Percentiles rank a stretch among this genome's conserved stretches.
phyloP scores from a whole-genome alignment of 2,113 vertebrate genomes.

The Pseudolaguvia tuberculata region DNA sequence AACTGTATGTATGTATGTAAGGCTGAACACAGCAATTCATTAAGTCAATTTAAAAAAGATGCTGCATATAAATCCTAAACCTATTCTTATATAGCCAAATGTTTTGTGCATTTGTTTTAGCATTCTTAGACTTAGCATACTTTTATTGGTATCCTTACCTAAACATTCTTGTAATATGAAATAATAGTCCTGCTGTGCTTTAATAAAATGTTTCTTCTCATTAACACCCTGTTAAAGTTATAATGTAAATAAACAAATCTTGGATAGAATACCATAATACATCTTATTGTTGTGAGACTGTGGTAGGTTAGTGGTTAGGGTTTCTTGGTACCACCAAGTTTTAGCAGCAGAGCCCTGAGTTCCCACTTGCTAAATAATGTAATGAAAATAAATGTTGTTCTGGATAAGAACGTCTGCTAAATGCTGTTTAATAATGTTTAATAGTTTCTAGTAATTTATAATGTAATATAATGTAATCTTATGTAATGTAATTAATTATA shows the following conservation, averaged over 20 bases:
- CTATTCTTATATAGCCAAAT: neutral
- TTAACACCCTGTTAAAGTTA: neutral
- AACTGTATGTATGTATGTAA: constrained; percentile 45
- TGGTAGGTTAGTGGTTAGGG: too few species aligned
- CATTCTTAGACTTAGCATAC: too few species aligned
- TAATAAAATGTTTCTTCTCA: neutral
- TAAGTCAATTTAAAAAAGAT: constrained; percentile 39
- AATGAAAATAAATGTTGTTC: too few species aligned
- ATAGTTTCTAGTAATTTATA: too few species aligned
- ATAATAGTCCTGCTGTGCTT: neutral
- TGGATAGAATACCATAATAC: neutral
- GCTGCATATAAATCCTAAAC: constrained; percentile 20
- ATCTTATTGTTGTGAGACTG: too few species aligned
- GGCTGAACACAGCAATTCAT: constrained; percentile 51
- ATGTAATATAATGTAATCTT: too few species aligned
- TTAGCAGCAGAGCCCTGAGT: too few species aligned
- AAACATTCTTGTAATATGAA: neutral
- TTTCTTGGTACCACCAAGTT: too few species aligned
- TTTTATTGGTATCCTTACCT: neutral
- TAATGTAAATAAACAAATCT: neutral
- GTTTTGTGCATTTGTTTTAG: neutral
- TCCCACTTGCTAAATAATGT: too few species aligned
- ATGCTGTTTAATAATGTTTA: too few species aligned
- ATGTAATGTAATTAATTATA: too few species aligned
- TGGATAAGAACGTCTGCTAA: too few species aligned